These are phyloP conservation scores for Lonchura striata DNA, from an alignment of 2,113 vertebrate genomes.

Conservation along the genomic window DNA sequence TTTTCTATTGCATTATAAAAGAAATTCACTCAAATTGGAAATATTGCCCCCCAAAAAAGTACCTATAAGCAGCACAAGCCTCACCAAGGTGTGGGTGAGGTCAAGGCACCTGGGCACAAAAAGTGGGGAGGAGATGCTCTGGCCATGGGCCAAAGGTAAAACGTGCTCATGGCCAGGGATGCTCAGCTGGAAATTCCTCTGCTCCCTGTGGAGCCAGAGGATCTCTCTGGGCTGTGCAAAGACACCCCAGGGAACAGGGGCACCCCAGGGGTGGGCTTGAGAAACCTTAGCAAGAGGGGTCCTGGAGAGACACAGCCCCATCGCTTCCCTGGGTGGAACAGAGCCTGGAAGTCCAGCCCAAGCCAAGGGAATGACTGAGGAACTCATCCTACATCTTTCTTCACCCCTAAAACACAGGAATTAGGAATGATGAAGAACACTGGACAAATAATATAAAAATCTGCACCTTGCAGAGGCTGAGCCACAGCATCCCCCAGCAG, in stretches of 20 bases:
- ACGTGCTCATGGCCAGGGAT: neutral
- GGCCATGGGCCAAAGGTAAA: accelerated
- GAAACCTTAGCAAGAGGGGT: neutral
- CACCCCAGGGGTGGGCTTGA: neutral
- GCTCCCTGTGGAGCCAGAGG: accelerated
- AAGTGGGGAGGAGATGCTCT: neutral
- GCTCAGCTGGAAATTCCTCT: neutral
- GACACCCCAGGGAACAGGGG: neutral
- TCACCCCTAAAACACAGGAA: neutral
- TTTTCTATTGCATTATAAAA: neutral
- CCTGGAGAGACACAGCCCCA: neutral
- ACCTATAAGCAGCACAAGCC: accelerated
- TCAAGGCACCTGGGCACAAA: neutral
- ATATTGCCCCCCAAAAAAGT: neutral
- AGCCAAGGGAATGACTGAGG: neutral
- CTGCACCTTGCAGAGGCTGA: neutral
- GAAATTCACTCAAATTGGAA: neutral
- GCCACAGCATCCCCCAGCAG: neutral
- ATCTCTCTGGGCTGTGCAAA: neutral
- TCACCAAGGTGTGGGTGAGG: neutral
- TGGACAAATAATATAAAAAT: neutral
- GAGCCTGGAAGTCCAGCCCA: neutral
- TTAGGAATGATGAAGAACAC: neutral
- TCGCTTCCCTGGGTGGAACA: accelerated
- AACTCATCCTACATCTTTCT: neutral